phyloP scores from a whole-genome alignment of 2,888 invertebrate species.

The Pherbina coryleti region DNA sequence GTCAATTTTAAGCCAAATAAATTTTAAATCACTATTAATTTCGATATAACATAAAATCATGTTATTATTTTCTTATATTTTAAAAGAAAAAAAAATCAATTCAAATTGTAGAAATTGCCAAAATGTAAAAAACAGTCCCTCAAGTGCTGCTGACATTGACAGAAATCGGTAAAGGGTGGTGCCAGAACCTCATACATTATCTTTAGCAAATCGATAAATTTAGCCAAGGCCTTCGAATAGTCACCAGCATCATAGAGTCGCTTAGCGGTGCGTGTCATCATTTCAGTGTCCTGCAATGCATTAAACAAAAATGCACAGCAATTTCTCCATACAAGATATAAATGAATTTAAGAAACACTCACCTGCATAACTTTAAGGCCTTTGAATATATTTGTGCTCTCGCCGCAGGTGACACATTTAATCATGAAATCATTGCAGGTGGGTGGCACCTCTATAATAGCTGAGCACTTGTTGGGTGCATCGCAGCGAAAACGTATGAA shows the following conservation, averaged over 20 bases:
- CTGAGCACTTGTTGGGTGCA: constrained; percentile 75
- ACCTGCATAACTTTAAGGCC: constrained; percentile 81
- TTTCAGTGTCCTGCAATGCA: constrained; percentile 77
- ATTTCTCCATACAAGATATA: background rate
- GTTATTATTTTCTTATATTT: background rate
- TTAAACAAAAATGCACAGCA: background rate
- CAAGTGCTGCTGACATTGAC: constrained; percentile 80
- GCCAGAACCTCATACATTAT: constrained; percentile 78
- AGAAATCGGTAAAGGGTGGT: constrained; percentile 82
- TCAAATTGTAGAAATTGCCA: constrained; percentile 70
- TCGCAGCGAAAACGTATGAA: constrained; percentile 78
- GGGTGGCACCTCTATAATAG: constrained; percentile 75
- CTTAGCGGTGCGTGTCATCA: constrained; percentile 75
- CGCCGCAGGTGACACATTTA: constrained; percentile 77
- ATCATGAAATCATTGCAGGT: constrained; percentile 79
- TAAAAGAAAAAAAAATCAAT: constrained; percentile 47
- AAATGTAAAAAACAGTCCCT: constrained; percentile 77
- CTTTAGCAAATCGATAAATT: constrained; percentile 76
- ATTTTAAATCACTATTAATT: background rate
- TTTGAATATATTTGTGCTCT: constrained; percentile 80
- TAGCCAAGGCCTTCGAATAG: constrained; percentile 75
- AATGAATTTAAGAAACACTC: constrained; percentile 50
- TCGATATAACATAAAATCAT: background rate
- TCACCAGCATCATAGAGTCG: constrained; percentile 75
- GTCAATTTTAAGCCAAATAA: background rate